Conservation (phyloP, 2,797 vertebrate species). For the Pristis pectinata region DNA sequence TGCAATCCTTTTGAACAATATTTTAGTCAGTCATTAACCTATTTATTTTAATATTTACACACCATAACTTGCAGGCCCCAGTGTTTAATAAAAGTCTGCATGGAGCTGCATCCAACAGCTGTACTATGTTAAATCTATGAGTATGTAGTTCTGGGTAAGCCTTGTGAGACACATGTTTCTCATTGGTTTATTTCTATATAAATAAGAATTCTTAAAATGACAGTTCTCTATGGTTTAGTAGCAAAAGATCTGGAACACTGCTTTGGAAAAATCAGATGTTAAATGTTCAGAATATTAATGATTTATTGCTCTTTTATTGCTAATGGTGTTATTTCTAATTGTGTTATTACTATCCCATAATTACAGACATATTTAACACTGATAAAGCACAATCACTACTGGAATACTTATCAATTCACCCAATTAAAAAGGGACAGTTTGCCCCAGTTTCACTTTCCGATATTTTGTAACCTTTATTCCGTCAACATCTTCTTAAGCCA, state of each 20-base stretch:
- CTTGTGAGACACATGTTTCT: not conserved
- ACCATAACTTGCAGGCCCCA: not conserved
- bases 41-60: not conserved
- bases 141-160: not conserved
- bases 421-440: not conserved
- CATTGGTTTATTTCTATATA: constrained; percentile 11
- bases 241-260: not conserved
- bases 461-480: not conserved
- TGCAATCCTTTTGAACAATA: not conserved
- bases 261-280: not conserved
- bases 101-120: not conserved
- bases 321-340: not conserved
- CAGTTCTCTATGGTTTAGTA: not conserved
- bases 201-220: constrained; percentile 23
- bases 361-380: not conserved
- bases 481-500: not conserved
- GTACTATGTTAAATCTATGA: not conserved
- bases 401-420: not conserved
- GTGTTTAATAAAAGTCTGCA: constrained; percentile 9
- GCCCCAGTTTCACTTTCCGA: not conserved
- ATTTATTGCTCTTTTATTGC: not conserved
- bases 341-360: not conserved
- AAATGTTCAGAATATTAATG: not conserved
- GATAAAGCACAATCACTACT: not conserved
- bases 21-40: constrained; percentile 5